These are phyloP conservation scores for Exephanes ischioxanthus DNA, from an alignment of 2,888 invertebrate species.

Conservation along the genomic window DNA sequence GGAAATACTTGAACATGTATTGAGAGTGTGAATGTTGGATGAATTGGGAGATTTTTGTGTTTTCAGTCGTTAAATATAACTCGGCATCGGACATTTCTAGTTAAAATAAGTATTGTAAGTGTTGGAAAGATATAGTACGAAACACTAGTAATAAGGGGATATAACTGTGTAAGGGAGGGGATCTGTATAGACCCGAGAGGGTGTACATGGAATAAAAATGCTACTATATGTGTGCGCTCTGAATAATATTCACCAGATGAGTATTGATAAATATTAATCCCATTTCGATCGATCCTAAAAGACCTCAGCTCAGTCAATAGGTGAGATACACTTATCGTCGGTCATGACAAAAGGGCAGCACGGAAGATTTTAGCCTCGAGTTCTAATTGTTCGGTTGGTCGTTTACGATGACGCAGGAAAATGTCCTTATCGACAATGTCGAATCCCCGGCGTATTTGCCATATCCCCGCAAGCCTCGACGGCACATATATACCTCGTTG, in stretches of 20 bases:
- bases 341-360: not conserved
- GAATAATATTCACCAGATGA: not conserved
- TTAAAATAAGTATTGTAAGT: no score
- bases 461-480: not conserved
- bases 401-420: not conserved
- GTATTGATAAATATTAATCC: not conserved
- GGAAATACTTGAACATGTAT: no score
- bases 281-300: not conserved
- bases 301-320: not conserved
- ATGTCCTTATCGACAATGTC: not conserved
- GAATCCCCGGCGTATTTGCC: not conserved
- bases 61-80: no score
- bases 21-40: no score
- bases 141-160: no score
- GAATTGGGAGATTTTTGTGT: no score
- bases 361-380: not conserved
- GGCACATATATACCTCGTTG: not conserved
- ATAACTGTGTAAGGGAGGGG: no score
- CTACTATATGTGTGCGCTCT: not conserved
- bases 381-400: not conserved
- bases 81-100: no score
- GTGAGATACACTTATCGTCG: not conserved
- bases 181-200: no score
- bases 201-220: no score
- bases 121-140: no score